Percentiles rank a stretch among this genome's conserved stretches.
Conservation (phyloP, 2,797 vertebrate species). For the Streptopelia turtur region DNA sequence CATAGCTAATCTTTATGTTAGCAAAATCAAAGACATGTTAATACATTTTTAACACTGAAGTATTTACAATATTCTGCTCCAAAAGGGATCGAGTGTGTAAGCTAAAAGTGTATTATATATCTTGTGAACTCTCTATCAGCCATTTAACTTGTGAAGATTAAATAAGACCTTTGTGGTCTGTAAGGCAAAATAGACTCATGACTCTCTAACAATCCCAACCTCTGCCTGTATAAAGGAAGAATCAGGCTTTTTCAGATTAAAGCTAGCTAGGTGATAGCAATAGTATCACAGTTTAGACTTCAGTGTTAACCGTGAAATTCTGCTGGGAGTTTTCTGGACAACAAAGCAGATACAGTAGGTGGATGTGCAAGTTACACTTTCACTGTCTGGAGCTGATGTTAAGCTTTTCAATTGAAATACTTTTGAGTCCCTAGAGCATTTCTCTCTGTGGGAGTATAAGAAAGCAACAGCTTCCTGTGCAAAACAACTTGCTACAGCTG, state of each 20-base stretch:
- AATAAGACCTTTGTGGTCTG: neutral
- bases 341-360: neutral
- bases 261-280: neutral
- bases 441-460: neutral
- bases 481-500: neutral
- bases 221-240: neutral
- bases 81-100: neutral
- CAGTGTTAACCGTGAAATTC: neutral
- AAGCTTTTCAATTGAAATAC: neutral
- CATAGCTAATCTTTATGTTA: neutral
- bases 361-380: neutral
- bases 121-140: neutral
- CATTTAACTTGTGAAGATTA: neutral
- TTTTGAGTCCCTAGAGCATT: neutral
- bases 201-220: accelerated
- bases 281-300: neutral
- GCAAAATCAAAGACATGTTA: neutral
- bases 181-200: neutral
- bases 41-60: slow-evolving; percentile 7
- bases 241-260: neutral
- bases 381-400: neutral
- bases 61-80: neutral
- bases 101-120: neutral
- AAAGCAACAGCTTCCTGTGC: neutral
- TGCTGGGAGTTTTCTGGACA: neutral